Base-by-base conservation (phyloP, 2,797 vertebrate genomes). In the Arremon brunneinucha region DNA sequence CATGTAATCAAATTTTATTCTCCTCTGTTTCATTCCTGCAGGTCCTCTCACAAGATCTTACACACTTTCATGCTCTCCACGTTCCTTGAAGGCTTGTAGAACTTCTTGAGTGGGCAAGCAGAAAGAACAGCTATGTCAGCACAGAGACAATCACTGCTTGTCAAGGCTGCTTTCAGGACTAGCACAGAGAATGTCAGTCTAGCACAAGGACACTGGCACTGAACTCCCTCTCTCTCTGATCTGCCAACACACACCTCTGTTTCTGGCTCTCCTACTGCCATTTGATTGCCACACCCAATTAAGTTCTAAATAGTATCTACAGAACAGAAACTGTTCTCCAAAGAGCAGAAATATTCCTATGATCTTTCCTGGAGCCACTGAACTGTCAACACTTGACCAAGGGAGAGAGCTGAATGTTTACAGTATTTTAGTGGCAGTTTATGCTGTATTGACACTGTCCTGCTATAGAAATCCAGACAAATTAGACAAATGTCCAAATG, bases 1-100 rank as follows among this genome's bases (percentile, higher is more conserved):
- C 59, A 82, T 6, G 19, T 90, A 87, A 57, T 87, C 56, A 71
- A 97, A 75, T 32, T 97, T 94, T 93, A 91, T 96, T 39, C 88
- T 94, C 37, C 43, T 96, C 35, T 5, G 1, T 91, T 96, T 60
- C 82, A 67, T 50, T 96, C 95, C 47, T 90, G 74, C 64, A 97
- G 91, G 34, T 94, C 91, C 52, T 95, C 72, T 76, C 78, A 65
- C 68, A 97, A 97, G 75, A 94, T 94, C 59, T 94, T 95, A 93
- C 94, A 97, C 12, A 92, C 90, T n/a, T 94, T 97, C 96, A 90
- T 95, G 43, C 91, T 26, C 21, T 96, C 92, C 76, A 96, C 39
- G n/a, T 96, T 62, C 43, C 55, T 50, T 70, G 69, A n/a, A 65
- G 96, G 27, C 37, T 79, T 82, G 81, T 64, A 95, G 46, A 97